phyloP scores from a whole-genome alignment of 2,797 vertebrate species.

The Pangasius krempfi region DNA sequence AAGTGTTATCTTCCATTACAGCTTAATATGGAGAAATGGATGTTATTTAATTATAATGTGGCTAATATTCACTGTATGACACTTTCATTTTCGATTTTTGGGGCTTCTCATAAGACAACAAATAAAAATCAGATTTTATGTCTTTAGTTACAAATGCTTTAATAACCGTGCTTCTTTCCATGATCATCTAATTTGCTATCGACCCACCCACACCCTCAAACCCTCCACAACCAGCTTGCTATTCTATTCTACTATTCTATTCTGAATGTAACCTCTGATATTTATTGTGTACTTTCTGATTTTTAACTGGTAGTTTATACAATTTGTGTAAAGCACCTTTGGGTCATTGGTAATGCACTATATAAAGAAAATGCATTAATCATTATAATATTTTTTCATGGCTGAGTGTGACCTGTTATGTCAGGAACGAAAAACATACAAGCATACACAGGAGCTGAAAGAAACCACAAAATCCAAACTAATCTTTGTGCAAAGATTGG shows the following conservation, averaged over 20 bases:
- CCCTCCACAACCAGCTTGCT: neutral
- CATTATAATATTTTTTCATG: neutral
- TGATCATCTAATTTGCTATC: neutral
- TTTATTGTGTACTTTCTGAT: neutral
- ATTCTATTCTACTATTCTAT: neutral
- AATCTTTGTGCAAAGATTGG: neutral
- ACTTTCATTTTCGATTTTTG: neutral
- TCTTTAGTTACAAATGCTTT: neutral
- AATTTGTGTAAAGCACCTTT: neutral
- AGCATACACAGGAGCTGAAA: neutral
- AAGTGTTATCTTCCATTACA: neutral
- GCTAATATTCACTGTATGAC: neutral
- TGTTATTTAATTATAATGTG: neutral
- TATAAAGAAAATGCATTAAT: neutral
- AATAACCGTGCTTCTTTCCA: neutral
- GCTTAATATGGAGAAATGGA: neutral
- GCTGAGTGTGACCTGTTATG: neutral
- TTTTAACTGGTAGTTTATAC: neutral
- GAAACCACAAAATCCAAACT: conserved; percentile 7
- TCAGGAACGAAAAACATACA: no score
- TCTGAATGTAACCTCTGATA: neutral
- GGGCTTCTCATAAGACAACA: neutral
- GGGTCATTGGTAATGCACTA: neutral
- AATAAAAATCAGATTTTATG: neutral
- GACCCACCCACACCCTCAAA: neutral